These are phyloP conservation scores for Cinclus cinclus DNA, from an alignment of 2,113 vertebrate species.

Conservation along the genomic window DNA sequence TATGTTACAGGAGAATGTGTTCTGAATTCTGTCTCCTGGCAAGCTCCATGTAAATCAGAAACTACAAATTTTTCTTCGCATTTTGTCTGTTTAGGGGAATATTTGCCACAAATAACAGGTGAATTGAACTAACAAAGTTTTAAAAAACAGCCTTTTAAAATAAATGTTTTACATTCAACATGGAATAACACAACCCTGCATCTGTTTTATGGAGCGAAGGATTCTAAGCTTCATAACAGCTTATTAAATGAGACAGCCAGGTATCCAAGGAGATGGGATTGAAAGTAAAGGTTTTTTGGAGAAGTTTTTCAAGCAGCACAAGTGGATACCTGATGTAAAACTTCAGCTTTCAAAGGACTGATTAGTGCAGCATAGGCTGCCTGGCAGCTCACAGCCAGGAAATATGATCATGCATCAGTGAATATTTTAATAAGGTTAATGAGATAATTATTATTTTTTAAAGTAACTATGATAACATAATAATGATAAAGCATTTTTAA, in stretches of 20 bases:
- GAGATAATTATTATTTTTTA: conserved; percentile 20
- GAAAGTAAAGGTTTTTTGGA: not conserved
- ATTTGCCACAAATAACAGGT: not conserved
- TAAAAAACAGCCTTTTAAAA: not conserved
- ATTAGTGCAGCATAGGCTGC: not conserved
- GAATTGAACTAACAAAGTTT: not conserved
- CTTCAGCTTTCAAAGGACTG: not conserved
- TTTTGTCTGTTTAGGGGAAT: not conserved
- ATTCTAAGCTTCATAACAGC: not conserved
- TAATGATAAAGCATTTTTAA: not conserved
- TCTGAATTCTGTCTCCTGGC: not conserved
- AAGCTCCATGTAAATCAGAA: not conserved
- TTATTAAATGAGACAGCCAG: conserved; percentile 25
- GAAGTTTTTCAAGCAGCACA: not conserved
- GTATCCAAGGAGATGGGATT: conserved; percentile 4
- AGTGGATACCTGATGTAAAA: not conserved
- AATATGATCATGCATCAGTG: not conserved
- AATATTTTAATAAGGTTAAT: conserved; percentile 50
- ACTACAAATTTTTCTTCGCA: not conserved
- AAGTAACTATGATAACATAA: not conserved
- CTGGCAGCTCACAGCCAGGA: conserved; percentile 1
- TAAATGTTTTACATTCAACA: not conserved
- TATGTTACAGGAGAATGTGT: not conserved
- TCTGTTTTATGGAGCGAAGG: not conserved
- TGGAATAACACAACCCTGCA: not conserved